Percentiles rank a stretch among this genome's conserved stretches.
Conservation (phyloP, 2,797 vertebrate genomes). For the Channallabes apus region DNA sequence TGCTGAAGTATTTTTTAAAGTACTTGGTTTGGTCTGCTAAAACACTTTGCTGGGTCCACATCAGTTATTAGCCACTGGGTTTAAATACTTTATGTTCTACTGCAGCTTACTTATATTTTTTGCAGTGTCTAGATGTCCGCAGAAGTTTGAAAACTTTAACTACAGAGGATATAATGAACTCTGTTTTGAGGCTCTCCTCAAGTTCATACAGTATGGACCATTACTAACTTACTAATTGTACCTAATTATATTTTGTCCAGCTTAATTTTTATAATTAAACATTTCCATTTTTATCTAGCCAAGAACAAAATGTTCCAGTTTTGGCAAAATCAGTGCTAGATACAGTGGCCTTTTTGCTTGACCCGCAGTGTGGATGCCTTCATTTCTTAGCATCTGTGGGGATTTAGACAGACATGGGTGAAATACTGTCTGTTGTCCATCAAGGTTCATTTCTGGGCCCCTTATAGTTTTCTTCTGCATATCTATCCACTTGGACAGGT, state of each 20-base stretch:
- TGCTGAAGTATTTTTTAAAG: not conserved
- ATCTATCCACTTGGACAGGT: not conserved
- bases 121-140: not conserved
- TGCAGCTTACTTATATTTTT: slow-evolving; percentile 7
- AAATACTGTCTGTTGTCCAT: not conserved
- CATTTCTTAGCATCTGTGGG: not conserved
- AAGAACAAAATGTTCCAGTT: not conserved
- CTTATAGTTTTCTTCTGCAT: not conserved
- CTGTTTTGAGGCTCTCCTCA: not conserved
- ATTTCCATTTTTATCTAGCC: not conserved
- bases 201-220: not conserved
- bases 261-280: not conserved
- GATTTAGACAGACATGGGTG: not conserved
- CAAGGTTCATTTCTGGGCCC: not conserved
- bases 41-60: slow-evolving; percentile 1
- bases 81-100: slow-evolving; percentile 9
- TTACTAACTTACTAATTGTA: not conserved
- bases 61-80: not conserved
- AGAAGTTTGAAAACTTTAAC: not conserved
- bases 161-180: not conserved
- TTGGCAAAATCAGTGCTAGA: not conserved
- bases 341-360: not conserved
- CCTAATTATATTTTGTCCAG: not conserved
- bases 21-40: not conserved
- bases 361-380: not conserved